phyloP scores from a whole-genome alignment of 2,113 vertebrate genomes.

The Hymenochirus boettgeri region DNA sequence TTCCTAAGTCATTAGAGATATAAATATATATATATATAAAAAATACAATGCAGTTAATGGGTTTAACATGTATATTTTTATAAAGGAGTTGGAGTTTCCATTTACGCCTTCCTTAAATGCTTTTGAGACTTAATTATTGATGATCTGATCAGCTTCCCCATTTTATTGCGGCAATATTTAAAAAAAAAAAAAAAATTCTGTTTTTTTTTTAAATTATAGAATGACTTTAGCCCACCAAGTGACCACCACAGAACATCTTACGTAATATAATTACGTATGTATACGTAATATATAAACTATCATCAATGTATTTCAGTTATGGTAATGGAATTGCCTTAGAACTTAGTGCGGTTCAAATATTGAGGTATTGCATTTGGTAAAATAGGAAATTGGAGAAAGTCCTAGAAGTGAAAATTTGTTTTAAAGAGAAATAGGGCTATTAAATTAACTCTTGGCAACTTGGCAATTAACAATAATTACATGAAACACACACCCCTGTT shows the following conservation, averaged over 20 bases:
- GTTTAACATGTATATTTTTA: constrained; percentile 75
- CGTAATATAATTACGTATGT: no score
- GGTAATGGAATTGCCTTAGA: no score
- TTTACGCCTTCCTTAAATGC: constrained; percentile 65
- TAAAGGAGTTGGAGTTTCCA: constrained; percentile 67
- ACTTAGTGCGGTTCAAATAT: constrained; percentile 1
- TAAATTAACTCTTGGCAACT: constrained; percentile 17
- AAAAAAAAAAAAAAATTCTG: constrained; percentile 61
- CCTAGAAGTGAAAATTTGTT: constrained; percentile 26
- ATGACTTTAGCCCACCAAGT: constrained; percentile 25
- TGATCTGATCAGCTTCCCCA: constrained; percentile 67
- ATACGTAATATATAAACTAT: no score
- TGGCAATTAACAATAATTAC: constrained; percentile 35
- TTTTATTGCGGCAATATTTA: background rate
- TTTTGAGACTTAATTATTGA: constrained; percentile 79
- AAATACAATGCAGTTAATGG: constrained; percentile 60
- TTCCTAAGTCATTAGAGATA: no score
- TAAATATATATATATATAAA: no score
- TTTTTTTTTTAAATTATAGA: constrained; percentile 53
- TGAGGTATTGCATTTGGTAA: constrained; percentile 24
- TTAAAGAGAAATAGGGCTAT: constrained; percentile 3
- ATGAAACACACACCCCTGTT: constrained; percentile 6
- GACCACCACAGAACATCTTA: no score
- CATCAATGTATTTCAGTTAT: no score
- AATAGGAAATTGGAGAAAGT: constrained; percentile 37